Evolutionary conservation across 2,113 vertebrate genomes (phyloP).

Genomic region (Mungos mungo): DNA sequence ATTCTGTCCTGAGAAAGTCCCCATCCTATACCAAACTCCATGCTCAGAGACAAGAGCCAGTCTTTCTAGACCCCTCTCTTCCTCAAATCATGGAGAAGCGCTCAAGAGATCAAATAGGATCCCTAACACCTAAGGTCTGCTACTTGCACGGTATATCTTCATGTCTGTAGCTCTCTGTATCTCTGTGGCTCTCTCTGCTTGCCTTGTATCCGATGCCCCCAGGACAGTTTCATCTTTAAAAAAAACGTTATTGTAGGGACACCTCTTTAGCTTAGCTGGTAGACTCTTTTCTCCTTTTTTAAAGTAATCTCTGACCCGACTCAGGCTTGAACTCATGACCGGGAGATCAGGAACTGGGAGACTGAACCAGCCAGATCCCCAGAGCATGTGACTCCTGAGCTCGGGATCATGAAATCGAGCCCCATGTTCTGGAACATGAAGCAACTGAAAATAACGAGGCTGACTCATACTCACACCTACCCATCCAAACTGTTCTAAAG

Average conservation of each 20-base stretch:
- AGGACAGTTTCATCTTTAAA: neutral
- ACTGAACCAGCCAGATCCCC: neutral
- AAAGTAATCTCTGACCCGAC: neutral
- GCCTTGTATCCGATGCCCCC: neutral
- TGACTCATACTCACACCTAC: neutral
- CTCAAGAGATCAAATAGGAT: neutral
- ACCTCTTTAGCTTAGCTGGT: neutral
- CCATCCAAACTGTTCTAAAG: conserved; percentile 35
- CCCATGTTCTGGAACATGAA: neutral
- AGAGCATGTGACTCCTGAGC: neutral
- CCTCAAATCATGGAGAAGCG: neutral
- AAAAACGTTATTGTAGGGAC: neutral
- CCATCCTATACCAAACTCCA: neutral
- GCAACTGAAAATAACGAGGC: neutral
- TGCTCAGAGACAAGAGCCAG: conserved; percentile 2
- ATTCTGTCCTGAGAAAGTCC: neutral
- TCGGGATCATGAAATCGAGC: neutral
- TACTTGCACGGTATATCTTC: neutral
- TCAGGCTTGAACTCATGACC: neutral
- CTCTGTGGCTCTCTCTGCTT: neutral
- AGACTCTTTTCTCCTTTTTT: neutral
- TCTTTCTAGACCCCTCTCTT: neutral
- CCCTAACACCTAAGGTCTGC: neutral
- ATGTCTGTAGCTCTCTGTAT: too few relatives aligned
- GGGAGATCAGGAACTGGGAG: neutral